Conservation (phyloP, 2,113 vertebrate species). For the Pristiophorus japonicus region DNA sequence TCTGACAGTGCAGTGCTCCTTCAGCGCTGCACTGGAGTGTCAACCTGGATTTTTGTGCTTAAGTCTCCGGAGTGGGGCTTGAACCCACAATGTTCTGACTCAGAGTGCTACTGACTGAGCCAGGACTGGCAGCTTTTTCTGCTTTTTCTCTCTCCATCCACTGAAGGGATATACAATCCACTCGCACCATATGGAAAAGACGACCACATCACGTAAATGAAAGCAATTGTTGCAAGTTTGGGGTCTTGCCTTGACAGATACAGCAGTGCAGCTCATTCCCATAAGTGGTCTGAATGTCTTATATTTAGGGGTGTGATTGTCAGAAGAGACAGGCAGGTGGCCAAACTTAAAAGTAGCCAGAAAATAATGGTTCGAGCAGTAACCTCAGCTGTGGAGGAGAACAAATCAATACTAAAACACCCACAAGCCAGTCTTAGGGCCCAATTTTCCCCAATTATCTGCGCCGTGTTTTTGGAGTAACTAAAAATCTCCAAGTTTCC, state of each 20-base stretch:
- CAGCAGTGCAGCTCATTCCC: neutral
- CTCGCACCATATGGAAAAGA: neutral
- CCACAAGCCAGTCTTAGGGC: neutral
- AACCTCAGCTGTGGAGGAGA: neutral
- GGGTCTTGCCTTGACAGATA: neutral
- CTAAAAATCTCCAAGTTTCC: too few relatives aligned
- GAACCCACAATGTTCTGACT: too few relatives aligned
- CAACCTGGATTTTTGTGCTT: too few relatives aligned
- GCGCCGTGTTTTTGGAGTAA: too few relatives aligned
- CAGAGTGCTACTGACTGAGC: too few relatives aligned
- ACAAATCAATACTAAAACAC: neutral
- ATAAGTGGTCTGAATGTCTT: neutral
- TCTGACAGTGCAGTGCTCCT: too few relatives aligned
- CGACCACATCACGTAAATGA: neutral
- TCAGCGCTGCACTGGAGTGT: too few relatives aligned
- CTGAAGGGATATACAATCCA: too few relatives aligned
- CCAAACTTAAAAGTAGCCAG: neutral
- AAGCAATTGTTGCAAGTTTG: neutral
- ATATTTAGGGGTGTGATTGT: neutral
- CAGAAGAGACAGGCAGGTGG: neutral
- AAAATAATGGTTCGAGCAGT: neutral
- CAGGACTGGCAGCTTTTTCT: neutral
- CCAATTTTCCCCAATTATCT: too few relatives aligned
- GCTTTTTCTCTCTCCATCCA: neutral
- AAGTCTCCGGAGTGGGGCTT: too few relatives aligned